Conservation (phyloP, 1,140 invertebrate genomes). For the Liolophura sinensis region DNA sequence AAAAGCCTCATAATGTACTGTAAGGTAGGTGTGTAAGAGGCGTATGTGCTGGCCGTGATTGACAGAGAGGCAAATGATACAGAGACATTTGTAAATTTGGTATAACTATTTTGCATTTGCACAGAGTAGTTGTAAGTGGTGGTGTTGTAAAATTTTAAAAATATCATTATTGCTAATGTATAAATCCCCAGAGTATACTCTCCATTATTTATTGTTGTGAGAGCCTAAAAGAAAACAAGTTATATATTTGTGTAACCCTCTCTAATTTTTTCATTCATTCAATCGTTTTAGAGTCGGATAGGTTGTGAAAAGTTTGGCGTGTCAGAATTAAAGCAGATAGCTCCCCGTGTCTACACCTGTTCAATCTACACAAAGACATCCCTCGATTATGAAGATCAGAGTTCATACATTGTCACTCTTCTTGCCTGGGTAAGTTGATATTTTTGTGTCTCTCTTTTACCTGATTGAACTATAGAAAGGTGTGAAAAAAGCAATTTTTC, state of each 20-base stretch:
- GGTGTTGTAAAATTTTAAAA: too few relatives aligned
- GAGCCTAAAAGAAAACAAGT: slow-evolving; percentile 4
- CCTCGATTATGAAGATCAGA: slow-evolving; percentile 21
- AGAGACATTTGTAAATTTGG: too few relatives aligned
- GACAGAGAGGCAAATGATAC: too few relatives aligned
- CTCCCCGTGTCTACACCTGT: slow-evolving; percentile 6
- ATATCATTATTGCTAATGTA: too few relatives aligned
- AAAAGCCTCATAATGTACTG: too few relatives aligned
- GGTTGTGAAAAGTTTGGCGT: slow-evolving; percentile 19
- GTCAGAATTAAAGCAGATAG: not conserved
- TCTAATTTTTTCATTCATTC: not conserved
- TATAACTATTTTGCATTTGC: too few relatives aligned
- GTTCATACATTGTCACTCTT: slow-evolving; percentile 19
- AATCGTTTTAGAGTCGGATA: slow-evolving; percentile 7
- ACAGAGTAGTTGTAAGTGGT: too few relatives aligned
- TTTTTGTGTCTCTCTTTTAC: not conserved
- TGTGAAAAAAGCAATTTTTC: not conserved
- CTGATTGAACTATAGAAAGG: not conserved
- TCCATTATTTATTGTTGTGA: not conserved
- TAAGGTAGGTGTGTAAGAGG: too few relatives aligned
- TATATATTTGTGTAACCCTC: not conserved
- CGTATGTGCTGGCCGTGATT: too few relatives aligned
- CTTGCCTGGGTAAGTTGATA: slow-evolving; percentile 11
- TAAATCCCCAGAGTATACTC: too few relatives aligned
- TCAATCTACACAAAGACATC: slow-evolving; percentile 11